Evolutionary conservation across 2,113 vertebrate species (phyloP).

Genomic region (Raphicerus campestris): DNA sequence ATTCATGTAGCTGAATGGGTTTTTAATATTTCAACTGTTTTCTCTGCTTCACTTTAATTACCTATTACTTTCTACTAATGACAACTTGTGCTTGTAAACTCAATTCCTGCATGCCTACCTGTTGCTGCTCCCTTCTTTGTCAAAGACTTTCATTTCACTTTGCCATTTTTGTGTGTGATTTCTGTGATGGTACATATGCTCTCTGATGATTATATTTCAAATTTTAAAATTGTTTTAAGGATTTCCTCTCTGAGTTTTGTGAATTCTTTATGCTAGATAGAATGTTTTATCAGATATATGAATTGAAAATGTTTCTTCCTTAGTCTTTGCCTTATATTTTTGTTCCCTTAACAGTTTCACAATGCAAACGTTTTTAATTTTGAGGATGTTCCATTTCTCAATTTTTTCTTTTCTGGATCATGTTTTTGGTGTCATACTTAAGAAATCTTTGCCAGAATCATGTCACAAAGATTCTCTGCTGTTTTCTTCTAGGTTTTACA

Average conservation of each 20-base stretch:
- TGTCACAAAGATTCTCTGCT: neutral
- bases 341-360: neutral
- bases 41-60: neutral
- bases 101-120: neutral
- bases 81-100: neutral
- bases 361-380: neutral
- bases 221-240: neutral
- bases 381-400: neutral
- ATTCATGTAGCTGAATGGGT: neutral
- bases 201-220: neutral
- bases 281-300: neutral
- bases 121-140: neutral
- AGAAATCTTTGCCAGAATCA: neutral
- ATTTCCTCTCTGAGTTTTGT: neutral
- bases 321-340: neutral
- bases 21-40: constrained; percentile 44
- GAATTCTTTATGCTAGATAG: neutral
- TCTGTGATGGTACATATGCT: neutral
- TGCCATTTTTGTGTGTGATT: neutral
- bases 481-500: neutral
- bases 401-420: neutral
- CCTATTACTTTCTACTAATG: neutral
- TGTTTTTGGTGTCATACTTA: neutral
- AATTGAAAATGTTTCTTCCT: neutral
- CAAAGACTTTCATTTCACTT: neutral